A percentile compares a stretch with the other conserved stretches of the same genome.
These are phyloP conservation scores for Sibirionetta formosa DNA, from an alignment of 2,797 vertebrate species.

Conservation along the genomic window DNA sequence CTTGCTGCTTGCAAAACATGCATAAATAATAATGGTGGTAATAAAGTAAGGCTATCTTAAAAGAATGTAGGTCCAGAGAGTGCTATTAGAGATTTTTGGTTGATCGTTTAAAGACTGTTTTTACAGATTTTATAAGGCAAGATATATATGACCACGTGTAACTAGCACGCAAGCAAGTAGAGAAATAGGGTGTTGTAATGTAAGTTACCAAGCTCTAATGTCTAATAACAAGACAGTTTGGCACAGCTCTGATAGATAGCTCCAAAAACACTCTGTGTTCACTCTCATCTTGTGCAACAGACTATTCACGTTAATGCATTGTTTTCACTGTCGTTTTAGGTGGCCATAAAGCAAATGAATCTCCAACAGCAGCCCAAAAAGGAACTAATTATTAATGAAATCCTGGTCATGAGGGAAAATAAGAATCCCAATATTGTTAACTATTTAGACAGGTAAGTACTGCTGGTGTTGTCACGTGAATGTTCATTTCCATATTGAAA, in stretches of 20 bases:
- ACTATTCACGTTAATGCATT: background rate
- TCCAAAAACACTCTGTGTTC: background rate
- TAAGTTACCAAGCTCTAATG: background rate
- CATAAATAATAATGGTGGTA: background rate
- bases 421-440: slow-evolving; percentile 99
- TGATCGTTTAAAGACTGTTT: background rate
- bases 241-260: background rate
- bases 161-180: background rate
- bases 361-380: slow-evolving; percentile 99
- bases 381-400: slow-evolving; percentile 99
- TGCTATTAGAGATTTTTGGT: background rate
- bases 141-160: background rate
- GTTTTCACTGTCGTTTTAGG: slow-evolving; percentile 82
- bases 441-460: slow-evolving; percentile 96
- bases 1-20: background rate
- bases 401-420: slow-evolving; percentile 99
- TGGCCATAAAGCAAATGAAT: slow-evolving; percentile 99
- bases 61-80: background rate
- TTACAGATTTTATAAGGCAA: background rate
- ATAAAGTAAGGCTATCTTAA: background rate
- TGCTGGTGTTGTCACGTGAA: background rate
- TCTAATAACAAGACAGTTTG: background rate
- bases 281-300: background rate
- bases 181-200: background rate
- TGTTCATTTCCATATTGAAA: background rate